Conservation (phyloP, 2,888 invertebrate species). For the Nephrotoma guestfalica region DNA sequence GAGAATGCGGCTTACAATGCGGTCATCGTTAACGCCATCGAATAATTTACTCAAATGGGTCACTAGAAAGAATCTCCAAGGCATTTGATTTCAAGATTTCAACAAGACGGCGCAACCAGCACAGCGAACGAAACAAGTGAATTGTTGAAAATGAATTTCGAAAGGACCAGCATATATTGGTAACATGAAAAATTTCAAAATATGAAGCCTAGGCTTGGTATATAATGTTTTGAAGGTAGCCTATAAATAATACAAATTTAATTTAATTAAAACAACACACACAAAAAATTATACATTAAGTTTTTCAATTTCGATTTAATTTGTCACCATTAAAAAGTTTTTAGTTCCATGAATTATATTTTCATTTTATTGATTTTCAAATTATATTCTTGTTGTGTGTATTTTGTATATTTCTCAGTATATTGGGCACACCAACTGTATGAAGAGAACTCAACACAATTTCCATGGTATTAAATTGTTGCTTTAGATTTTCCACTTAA, state of each 20-base stretch:
- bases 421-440: neutral
- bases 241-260: neutral
- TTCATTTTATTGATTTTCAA: neutral
- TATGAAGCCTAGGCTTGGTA: too few relatives aligned
- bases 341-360: neutral
- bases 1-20: too few relatives aligned
- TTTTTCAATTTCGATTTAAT: neutral
- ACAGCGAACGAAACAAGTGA: too few relatives aligned
- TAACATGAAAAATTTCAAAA: too few relatives aligned
- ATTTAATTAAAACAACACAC: neutral
- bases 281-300: neutral
- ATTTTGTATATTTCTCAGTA: neutral
- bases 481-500: neutral
- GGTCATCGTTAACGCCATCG: too few relatives aligned
- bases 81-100: too few relatives aligned
- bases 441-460: neutral
- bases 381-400: neutral
- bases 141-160: too few relatives aligned
- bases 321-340: neutral
- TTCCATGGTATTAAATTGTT: neutral
- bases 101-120: too few relatives aligned
- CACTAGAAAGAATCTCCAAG: too few relatives aligned
- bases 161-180: too few relatives aligned
- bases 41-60: too few relatives aligned
- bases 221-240: too few relatives aligned